A percentile compares a stretch with the other conserved stretches of the same genome.
phyloP scores from a whole-genome alignment of 2,888 invertebrate genomes.

The Mermis nigrescens region DNA sequence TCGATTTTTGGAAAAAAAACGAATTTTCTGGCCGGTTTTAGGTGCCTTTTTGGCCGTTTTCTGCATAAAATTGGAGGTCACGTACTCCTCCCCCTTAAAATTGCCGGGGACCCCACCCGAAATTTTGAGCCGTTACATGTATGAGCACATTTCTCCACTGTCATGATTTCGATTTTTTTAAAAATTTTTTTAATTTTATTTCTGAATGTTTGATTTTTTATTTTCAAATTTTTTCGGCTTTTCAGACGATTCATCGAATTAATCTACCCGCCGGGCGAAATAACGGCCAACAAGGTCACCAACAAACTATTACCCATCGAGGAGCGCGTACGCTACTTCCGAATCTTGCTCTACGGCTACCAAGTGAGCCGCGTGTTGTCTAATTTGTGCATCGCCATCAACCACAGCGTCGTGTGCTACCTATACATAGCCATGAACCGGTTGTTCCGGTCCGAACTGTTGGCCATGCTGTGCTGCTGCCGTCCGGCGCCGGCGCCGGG shows the following conservation, averaged over 20 bases:
- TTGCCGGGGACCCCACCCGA: too few relatives aligned
- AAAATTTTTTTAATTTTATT: too few relatives aligned
- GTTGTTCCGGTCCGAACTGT: background rate
- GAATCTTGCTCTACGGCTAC: background rate
- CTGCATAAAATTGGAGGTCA: too few relatives aligned
- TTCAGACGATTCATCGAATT: background rate
- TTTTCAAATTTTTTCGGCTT: too few relatives aligned
- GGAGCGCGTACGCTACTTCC: background rate
- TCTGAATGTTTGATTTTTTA: too few relatives aligned
- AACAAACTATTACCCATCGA: background rate
- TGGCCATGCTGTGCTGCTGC: background rate
- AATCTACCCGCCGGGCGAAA: background rate
- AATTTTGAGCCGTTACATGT: too few relatives aligned
- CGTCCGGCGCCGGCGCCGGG: background rate
- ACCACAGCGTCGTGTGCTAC: background rate
- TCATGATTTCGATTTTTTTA: too few relatives aligned
- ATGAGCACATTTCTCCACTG: too few relatives aligned
- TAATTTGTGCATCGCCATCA: conserved; percentile 1
- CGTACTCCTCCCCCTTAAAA: too few relatives aligned
- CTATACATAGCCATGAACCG: background rate
- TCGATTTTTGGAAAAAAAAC: too few relatives aligned
- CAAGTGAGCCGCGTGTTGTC: background rate
- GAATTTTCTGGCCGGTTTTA: too few relatives aligned
- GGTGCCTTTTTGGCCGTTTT: too few relatives aligned
- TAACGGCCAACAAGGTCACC: background rate